Base-by-base conservation (phyloP, 2,888 invertebrate genomes). In the Melanophora roralis region DNA sequence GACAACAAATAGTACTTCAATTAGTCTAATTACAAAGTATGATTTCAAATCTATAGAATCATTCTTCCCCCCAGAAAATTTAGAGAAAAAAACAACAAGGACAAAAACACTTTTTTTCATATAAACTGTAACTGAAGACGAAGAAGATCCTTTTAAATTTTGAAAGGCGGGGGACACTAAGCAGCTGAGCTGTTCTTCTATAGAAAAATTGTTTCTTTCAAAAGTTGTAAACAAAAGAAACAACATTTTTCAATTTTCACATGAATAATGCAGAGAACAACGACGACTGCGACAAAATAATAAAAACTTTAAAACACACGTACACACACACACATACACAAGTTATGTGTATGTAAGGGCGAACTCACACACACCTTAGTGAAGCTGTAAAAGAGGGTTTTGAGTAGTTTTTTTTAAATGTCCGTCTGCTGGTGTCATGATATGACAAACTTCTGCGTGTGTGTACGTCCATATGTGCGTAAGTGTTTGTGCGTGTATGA, bases 11-110 rank as follows among this genome's bases (percentile, higher is more conserved):
- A 67, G 16, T 36, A 75, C 60, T 60, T 60, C 75, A 75, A 75
- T 75, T 75, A 75, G 67, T 60, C 67, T 75, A 75, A 75, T 75
- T 75, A 68, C 67, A 68, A 68, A 75, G 75, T 68, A 75, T 60
- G 60, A 75, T 75, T 68, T 67, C 38, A 75, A 75, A 75, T 68
- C 67, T 60, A 67, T 60, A 59, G 43, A 40, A 59, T 38, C 67
- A 36, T 23, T 14, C 21, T 16, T 14, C 11, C 49, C 57, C 45
- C 40, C 49, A 36, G 16, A 40, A 8, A 19, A 19, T 2, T 3
- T 2, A 3, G n/a, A 14, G 5, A 4, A 40, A 4, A 14, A 19
- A 43, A 27, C 49, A 34, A 27, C 32, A 23, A 8, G 32, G 38
- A 49, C n/a, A 69, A 16, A 59, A n/a, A 27, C 69, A 12, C 36